phyloP scores from a whole-genome alignment of 2,113 vertebrate species.

The Hippoglossus stenolepis region DNA sequence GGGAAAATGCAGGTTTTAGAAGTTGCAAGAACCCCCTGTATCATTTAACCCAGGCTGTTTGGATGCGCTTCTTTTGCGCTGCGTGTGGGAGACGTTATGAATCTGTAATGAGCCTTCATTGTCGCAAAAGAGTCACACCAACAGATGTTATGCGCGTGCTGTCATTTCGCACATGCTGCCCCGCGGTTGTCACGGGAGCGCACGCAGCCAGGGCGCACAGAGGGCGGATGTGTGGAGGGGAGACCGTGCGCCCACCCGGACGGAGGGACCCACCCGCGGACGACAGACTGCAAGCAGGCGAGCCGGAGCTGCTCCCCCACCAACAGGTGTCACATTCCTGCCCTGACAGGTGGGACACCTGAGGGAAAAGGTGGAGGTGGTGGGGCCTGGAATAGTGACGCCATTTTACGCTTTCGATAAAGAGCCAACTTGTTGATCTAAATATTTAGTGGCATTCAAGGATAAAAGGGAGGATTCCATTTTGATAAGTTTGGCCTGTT shows the following conservation, averaged over 20 bases:
- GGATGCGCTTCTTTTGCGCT: constrained; percentile 29
- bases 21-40: neutral
- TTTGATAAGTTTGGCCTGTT: neutral
- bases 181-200: constrained; percentile 56
- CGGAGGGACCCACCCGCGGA: too few relatives aligned
- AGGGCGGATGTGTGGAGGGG: neutral
- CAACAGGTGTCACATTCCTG: constrained; percentile 79
- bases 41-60: constrained; percentile 16
- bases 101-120: constrained; percentile 86
- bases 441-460: neutral
- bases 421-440: neutral
- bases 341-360: constrained; percentile 77
- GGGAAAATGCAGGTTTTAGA: neutral
- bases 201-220: neutral
- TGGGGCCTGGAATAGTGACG: too few relatives aligned
- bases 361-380: constrained; percentile 12
- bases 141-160: constrained; percentile 85
- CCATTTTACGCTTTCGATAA: neutral
- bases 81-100: constrained; percentile 80
- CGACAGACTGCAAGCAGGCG: constrained; percentile 49
- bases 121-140: constrained; percentile 72
- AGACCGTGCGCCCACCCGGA: too few relatives aligned
- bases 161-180: constrained; percentile 75
- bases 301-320: constrained; percentile 32
- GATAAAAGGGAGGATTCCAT: neutral